Base-by-base conservation (phyloP, 2,888 invertebrate species). In the Hydrotaea diabolus region DNA sequence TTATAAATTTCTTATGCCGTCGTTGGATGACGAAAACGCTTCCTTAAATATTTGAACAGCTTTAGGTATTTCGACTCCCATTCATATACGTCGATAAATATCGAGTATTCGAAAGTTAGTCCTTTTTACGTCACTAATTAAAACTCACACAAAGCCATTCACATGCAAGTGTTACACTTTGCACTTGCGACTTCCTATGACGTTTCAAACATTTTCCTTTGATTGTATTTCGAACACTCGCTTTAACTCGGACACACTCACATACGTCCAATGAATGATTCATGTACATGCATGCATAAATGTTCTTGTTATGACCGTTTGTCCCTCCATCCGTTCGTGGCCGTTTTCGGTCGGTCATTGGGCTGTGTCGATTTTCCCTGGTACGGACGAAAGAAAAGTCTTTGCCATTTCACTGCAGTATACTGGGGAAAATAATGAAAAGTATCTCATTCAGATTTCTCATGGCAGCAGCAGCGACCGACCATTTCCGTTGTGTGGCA, bases 401-500 rank as follows among this genome's bases (percentile, higher is more conserved):
- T 26, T 82, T 82, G 19, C 17, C 66, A 66, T 78, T 82, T n/a
- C 43, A 72, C 71, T 78, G 75, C 82, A 75, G 71, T 72, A 78
- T 69, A 71, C 77, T 80, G 82, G 75, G n/a, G 82, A 86, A 82
- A 78, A 80, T 83, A 83, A 86, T 83, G 75, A 82, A 86, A 82
- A 84, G 84, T 82, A 80, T 84, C 84, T 86, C 76, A 74, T 84
- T 84, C 82, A 78, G 57, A 82, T 49, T 73, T 73, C 69, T 39
- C 36, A 64, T 76, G 64, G 55, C 75, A 72, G 64, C 72, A 76
- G 82, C 79, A n/a, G 49, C n/a, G 49, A 49, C 49, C 49, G 79
- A 83, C 83, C 79, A 76, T 83, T 76, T 83, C 76, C 83, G 83
- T 79, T 78, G 75, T 78, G 78, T 75, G 75, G 82, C 69, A 59